Conservation (phyloP, 2,113 vertebrate species). For the Perca fluviatilis region DNA sequence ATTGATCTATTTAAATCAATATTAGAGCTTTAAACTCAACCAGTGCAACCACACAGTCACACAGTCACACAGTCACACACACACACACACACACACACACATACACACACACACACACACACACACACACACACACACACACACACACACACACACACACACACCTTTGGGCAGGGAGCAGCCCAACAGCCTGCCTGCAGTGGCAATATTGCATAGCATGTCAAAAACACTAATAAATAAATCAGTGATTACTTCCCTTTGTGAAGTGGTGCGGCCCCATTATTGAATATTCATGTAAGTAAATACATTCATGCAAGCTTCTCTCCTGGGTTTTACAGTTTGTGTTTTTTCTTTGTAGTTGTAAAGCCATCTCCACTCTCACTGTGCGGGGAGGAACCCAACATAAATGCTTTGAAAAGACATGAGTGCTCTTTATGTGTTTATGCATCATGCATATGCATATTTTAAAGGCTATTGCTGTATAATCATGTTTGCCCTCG, state of each 20-base stretch:
- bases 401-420: constrained; percentile 40
- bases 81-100: not conserved
- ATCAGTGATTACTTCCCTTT: constrained; percentile 76
- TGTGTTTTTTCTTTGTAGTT: constrained; percentile 29
- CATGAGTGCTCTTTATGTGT: constrained; percentile 34
- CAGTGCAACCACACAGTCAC: not conserved
- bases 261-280: constrained; percentile 65
- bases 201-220: constrained; percentile 63
- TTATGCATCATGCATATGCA: constrained; percentile 35
- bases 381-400: constrained; percentile 15
- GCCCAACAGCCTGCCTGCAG: constrained; percentile 53
- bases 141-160: not conserved
- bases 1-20: constrained; percentile 71
- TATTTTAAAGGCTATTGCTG: constrained; percentile 11
- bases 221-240: constrained; percentile 82
- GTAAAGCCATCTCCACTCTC: constrained; percentile 32
- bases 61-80: not conserved
- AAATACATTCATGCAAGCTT: constrained; percentile 71
- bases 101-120: not conserved
- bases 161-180: constrained; percentile 46
- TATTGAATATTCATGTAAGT: constrained; percentile 83
- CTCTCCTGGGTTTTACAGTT: constrained; percentile 62
- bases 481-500: not conserved
- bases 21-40: constrained; percentile 37
- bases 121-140: not conserved